These are phyloP conservation scores for Cyaniris semiargus DNA, from an alignment of 2,888 invertebrate genomes.

Conservation along the genomic window DNA sequence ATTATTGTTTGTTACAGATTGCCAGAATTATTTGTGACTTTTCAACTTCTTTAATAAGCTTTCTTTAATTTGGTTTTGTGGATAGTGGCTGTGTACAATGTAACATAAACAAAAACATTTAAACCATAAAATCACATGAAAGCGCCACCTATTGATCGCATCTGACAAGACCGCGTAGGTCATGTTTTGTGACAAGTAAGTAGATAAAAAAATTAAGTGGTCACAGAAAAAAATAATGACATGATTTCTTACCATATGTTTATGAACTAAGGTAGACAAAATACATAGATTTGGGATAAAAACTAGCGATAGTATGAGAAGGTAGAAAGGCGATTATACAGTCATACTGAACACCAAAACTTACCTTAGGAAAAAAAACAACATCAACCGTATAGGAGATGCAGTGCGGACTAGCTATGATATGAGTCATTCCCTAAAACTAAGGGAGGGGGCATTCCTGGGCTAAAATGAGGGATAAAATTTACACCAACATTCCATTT, in stretches of 20 bases:
- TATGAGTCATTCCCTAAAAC: slow-evolving; percentile 77
- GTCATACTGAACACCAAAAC: slow-evolving; percentile 51
- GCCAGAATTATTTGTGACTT: too few relatives aligned
- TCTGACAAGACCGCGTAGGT: neutral
- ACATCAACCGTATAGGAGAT: slow-evolving; percentile 70
- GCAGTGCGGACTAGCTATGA: slow-evolving; percentile 73
- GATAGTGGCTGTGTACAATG: too few relatives aligned
- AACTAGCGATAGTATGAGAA: slow-evolving; percentile 12
- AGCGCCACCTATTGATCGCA: neutral
- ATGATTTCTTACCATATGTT: neutral
- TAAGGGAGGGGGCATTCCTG: slow-evolving; percentile 83
- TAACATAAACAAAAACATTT: neutral
- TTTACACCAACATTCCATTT: slow-evolving; percentile 87
- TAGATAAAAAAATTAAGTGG: neutral
- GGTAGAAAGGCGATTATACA: slow-evolving; percentile 44
- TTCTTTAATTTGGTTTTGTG: too few relatives aligned
- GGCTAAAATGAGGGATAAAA: slow-evolving; percentile 56
- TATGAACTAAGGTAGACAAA: neutral
- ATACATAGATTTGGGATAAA: neutral
- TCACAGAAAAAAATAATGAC: neutral
- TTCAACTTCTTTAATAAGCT: too few relatives aligned
- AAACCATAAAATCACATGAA: neutral
- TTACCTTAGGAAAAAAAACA: slow-evolving; percentile 60
- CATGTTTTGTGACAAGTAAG: neutral
- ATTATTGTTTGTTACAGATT: too few relatives aligned